Evolutionary conservation across 2,797 vertebrate species (phyloP), one percentile per base, ranked within the genome.

Genomic region (Spinus olivaceus): DNA sequence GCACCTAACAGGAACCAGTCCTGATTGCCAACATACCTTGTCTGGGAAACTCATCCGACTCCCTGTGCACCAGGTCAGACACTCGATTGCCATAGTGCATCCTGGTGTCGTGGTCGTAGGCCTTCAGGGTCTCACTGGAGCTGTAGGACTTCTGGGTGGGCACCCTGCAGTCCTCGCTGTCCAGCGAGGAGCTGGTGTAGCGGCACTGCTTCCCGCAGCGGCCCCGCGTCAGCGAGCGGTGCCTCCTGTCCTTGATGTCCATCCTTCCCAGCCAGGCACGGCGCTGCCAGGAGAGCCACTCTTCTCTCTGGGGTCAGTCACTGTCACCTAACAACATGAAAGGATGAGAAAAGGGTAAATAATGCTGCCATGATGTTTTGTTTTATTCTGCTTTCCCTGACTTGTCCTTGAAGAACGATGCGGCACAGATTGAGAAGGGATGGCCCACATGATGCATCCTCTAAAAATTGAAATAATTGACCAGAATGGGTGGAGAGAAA

Each of bases 101-200:
- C 96, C 99, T 98, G 96, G 98, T 98, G 89, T 99, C 99, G 2
- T 99, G 99, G 95, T 99, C 99, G 14, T 99, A 99, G 1, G 99
- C 99, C 96, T 99, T 99, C 66, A 99, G 98, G 0, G 99, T 99
- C 98, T 99, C 99, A 3, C 99, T 99, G 95, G 99, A 99, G 98
- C 99, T 99, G 96, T 99, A 99, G 42, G 99, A 99, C 95, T 99
- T 99, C 98, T 99, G 99, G 2, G 99, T 99, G 59, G 99, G 99
- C 64, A 99, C 99, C 5, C 99, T 98, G 92, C 99, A 99, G 96
- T 99, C 99, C 14, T 99, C 99, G 3, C 98, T 96, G 89, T 99
- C 99, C 98, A 99, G 97, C 25, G 99, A 99, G 30, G 99, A 98
- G 57, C 98, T 98, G 8, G 98, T 99, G 89, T 99, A 99, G 95